These are phyloP conservation scores for Chrysemys picta DNA, from an alignment of 2,113 vertebrate species.

Conservation along the genomic window DNA sequence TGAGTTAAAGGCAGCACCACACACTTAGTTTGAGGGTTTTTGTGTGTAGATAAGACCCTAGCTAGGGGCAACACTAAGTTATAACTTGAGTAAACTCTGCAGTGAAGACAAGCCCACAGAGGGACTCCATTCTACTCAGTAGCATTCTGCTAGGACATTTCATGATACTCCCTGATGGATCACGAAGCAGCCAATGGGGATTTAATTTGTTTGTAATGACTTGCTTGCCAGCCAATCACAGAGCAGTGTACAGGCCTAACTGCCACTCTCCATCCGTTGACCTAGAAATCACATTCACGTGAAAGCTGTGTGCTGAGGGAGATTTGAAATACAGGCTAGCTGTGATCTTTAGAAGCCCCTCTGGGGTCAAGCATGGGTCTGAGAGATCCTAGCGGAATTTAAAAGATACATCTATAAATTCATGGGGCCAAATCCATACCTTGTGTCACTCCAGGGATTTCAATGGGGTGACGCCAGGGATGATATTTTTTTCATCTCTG, in stretches of 20 bases:
- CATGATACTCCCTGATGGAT: neutral
- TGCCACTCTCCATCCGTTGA: neutral
- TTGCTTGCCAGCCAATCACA: neutral
- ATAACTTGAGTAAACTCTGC: neutral
- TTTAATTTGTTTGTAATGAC: neutral
- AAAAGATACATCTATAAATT: neutral
- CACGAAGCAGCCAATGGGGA: neutral
- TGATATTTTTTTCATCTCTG: neutral
- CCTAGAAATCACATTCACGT: neutral
- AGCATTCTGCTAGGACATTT: neutral
- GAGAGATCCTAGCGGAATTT: neutral
- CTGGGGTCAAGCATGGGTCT: neutral
- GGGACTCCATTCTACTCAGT: neutral
- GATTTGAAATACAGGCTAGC: neutral
- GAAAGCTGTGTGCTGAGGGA: neutral
- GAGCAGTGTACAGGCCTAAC: neutral
- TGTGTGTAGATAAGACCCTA: neutral
- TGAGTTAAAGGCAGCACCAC: neutral
- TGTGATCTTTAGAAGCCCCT: neutral
- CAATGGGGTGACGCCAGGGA: fast-evolving
- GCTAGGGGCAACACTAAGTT: neutral
- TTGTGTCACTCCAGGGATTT: neutral
- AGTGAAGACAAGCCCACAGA: neutral
- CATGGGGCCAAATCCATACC: neutral
- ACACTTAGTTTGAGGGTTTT: neutral